Evolutionary conservation across 2,113 vertebrate species (phyloP).

Genomic region (Prionailurus bengalensis): DNA sequence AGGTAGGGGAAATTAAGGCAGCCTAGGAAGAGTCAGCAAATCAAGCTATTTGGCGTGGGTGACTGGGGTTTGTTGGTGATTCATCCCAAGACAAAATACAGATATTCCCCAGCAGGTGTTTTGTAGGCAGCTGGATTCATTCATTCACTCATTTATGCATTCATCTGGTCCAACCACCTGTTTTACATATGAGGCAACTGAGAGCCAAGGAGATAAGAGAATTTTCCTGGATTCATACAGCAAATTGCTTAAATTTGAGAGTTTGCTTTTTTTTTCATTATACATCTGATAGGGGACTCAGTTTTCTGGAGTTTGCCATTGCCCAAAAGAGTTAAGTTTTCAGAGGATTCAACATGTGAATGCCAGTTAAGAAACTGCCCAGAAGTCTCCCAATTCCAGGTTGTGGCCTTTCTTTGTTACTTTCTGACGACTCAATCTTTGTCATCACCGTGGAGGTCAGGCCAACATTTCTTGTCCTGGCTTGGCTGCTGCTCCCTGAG

Average conservation of each 20-base stretch:
- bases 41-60: neutral
- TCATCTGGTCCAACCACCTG: neutral
- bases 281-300: neutral
- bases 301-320: conserved; percentile 1
- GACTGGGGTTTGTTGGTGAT: neutral
- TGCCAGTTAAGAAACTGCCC: neutral
- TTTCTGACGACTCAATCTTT: neutral
- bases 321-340: neutral
- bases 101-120: neutral
- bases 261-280: neutral
- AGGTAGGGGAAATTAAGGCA: neutral
- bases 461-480: neutral
- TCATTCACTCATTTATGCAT: neutral
- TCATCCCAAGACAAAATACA: neutral
- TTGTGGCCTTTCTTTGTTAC: neutral
- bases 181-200: neutral
- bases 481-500: neutral
- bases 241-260: neutral
- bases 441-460: neutral
- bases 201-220: neutral
- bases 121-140: neutral
- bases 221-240: neutral
- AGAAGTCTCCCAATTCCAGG: neutral
- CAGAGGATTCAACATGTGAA: neutral
- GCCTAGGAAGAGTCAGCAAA: neutral